Evolutionary conservation across 2,888 invertebrate genomes (phyloP), one percentile per base, ranked within the genome.

Genomic region (Volucella zonaria): DNA sequence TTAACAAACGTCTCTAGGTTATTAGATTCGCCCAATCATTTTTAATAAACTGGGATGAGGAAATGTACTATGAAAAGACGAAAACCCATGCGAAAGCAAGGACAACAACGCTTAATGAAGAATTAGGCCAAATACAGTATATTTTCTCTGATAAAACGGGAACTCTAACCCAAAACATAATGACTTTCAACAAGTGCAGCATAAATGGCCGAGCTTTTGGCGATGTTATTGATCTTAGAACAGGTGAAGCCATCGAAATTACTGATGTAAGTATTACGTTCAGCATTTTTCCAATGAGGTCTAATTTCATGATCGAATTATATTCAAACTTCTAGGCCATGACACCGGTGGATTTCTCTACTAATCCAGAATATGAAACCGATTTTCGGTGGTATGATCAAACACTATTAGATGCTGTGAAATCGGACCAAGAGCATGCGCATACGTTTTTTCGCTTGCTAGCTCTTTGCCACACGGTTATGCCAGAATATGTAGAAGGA

Each of bases 61-160:
- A 98, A 93, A 99, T 99, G 99, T 98, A 96, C 93, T 96, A 98
- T 92, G 96, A 96, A 88, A 95, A 96, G 91, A 95, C 95, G 88
- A 96, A 97, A 89, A 97, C 97, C 51, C 95, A 97, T 88, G 99
- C 99, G 87, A 97, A 97, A 93, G 98, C 99, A 76, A 94, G 99
- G 88, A 99, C 99, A 64, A 99, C 99, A 40, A 99, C 99, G 42
- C 94, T 99, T 76, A 99, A 99, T 92, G 99, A 99, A 92, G 99
- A 99, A 93, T 94, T 99, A 87, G 98, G 99, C 88, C 98, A 99
- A 93, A 99, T 99, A 89, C 98, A 99, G 92, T 99, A 99, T 93
- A 96, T 99, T 91, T 99, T 99, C 93, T 98, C 98, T 64, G 99
- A 99, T 92, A 99, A 99, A 93, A 99, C 99, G 86, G 99, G 99